Conservation (phyloP, 2,797 vertebrate genomes). For the Ibycter americanus region DNA sequence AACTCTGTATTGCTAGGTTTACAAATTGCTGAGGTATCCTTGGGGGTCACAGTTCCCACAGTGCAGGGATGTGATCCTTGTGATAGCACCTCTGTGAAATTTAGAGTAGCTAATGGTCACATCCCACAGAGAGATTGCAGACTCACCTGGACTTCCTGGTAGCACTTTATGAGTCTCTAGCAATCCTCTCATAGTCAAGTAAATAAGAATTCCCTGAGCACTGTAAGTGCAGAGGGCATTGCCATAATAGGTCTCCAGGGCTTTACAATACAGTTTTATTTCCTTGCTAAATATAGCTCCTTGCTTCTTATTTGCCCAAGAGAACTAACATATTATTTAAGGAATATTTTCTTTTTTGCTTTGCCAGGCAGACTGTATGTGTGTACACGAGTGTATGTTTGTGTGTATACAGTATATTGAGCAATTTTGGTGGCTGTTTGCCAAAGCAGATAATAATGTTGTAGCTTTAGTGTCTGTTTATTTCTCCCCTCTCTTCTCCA, state of each 20-base stretch:
- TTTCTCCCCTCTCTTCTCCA: slow-evolving; percentile 32
- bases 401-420: slow-evolving; percentile 16
- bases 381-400: neutral
- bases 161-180: neutral
- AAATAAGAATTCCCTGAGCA: slow-evolving; percentile 20
- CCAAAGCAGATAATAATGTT: slow-evolving; percentile 53
- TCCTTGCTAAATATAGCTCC: slow-evolving; percentile 39
- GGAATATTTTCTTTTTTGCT: neutral
- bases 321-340: neutral
- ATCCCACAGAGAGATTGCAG: neutral
- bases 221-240: neutral
- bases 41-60: neutral
- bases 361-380: neutral
- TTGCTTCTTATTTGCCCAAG: slow-evolving; percentile 1
- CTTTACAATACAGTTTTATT: slow-evolving; percentile 11
- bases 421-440: slow-evolving; percentile 41
- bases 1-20: neutral
- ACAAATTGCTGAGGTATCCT: neutral
- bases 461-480: slow-evolving; percentile 50
- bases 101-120: neutral
- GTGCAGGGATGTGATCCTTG: neutral
- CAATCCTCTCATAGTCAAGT: neutral
- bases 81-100: neutral
- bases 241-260: slow-evolving; percentile 16
- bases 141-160: neutral